These are phyloP conservation scores for Reticulitermes lucifugus DNA, from an alignment of 2,888 invertebrate species.

Conservation along the genomic window DNA sequence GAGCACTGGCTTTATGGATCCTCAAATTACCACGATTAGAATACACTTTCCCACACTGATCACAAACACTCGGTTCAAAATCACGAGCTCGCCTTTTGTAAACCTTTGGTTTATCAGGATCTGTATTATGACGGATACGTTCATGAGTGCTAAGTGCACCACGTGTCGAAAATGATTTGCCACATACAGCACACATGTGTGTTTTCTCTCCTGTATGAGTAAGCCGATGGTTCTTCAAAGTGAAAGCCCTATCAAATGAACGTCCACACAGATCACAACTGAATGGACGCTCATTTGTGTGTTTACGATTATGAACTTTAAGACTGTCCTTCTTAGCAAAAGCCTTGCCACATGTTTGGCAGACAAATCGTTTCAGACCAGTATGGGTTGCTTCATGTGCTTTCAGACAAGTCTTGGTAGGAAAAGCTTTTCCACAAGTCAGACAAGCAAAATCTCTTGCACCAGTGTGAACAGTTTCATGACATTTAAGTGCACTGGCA, in stretches of 20 bases:
- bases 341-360: constrained; percentile 43
- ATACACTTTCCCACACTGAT: constrained; percentile 49
- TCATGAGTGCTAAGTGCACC: constrained; percentile 43
- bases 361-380: constrained; percentile 39
- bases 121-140: constrained; percentile 44
- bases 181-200: constrained; percentile 44
- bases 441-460: constrained; percentile 42
- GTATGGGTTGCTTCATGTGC: constrained; percentile 41
- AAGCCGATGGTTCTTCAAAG: constrained; percentile 42
- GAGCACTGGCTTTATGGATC: constrained; percentile 47
- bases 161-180: constrained; percentile 44
- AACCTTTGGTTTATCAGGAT: constrained; percentile 45
- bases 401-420: constrained; percentile 48
- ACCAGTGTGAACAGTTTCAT: constrained; percentile 46
- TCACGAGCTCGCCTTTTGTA: constrained; percentile 48
- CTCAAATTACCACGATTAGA: constrained; percentile 50
- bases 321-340: constrained; percentile 50
- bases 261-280: constrained; percentile 50
- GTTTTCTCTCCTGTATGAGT: constrained; percentile 45
- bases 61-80: constrained; percentile 50
- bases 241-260: constrained; percentile 43
- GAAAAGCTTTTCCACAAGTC: constrained; percentile 48
- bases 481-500: constrained; percentile 45
- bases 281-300: constrained; percentile 50
- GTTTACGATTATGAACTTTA: constrained; percentile 49